Conservation (phyloP, 2,113 vertebrate genomes). For the Diadophis punctatus region DNA sequence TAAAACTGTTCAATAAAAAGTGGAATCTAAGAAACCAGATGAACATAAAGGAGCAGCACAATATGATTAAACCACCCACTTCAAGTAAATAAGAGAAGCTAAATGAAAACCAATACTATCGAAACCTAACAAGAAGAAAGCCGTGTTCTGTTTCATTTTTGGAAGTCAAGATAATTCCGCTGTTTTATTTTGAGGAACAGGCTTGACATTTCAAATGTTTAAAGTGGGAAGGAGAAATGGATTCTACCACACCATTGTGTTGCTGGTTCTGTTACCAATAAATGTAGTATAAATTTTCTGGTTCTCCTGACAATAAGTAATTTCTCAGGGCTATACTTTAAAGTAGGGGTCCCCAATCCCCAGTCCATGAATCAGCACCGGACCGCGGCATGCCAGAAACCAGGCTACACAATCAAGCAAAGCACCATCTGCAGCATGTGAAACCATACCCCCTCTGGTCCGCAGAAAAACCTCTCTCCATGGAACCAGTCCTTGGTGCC, state of each 20-base stretch:
- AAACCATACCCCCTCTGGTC: not conserved
- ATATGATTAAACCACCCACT: not conserved
- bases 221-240: not conserved
- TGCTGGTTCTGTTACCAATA: not conserved
- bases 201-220: not conserved
- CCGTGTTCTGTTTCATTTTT: not conserved
- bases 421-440: not conserved
- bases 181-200: not conserved
- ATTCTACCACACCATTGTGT: not conserved
- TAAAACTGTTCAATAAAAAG: not conserved
- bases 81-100: not conserved
- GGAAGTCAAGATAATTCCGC: not conserved
- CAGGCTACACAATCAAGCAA: accelerated
- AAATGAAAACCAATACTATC: not conserved
- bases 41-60: not conserved
- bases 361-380: not conserved
- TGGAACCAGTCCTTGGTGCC: not conserved
- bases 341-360: not conserved
- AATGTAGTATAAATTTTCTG: not conserved
- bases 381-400: not conserved
- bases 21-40: not conserved
- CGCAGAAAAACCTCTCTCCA: not conserved
- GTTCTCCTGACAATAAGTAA: not conserved
- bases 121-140: not conserved
- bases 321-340: not conserved